Conservation (phyloP, 2,113 vertebrate species). For the Chionodraco myersi region DNA sequence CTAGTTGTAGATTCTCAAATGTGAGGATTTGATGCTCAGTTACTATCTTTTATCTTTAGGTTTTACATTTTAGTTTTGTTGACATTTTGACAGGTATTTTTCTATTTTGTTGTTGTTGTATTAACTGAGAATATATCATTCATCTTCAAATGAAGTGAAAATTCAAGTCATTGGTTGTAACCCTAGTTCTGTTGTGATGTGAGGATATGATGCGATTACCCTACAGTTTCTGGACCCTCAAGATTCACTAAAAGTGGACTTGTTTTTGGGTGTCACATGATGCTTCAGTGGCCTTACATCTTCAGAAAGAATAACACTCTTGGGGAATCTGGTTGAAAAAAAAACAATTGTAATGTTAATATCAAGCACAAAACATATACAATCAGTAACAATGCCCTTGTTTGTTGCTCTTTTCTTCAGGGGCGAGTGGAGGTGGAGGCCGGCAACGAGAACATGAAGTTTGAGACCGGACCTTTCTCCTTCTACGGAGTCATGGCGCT, state of each 20-base stretch:
- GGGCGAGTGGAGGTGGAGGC: conserved; percentile 97
- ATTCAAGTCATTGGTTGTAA: too few relatives aligned
- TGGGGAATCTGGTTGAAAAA: neutral
- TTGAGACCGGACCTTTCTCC: conserved; percentile 95
- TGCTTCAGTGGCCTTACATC: neutral
- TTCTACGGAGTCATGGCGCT: conserved; percentile 95
- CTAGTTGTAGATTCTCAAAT: neutral
- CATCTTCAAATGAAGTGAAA: neutral
- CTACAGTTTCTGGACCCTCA: neutral
- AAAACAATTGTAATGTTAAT: too few relatives aligned
- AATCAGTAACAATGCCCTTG: too few relatives aligned
- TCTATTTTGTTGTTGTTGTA: too few relatives aligned
- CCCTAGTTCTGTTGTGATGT: too few relatives aligned
- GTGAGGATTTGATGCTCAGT: neutral
- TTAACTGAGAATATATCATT: neutral
- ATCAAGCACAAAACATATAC: neutral
- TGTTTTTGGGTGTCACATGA: neutral
- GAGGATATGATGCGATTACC: rapidly evolving
- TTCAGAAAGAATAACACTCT: neutral
- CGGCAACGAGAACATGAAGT: conserved; percentile 98
- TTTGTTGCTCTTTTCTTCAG: conserved; percentile 70
- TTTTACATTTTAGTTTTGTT: neutral
- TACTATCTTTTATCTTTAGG: too few relatives aligned
- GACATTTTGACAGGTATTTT: too few relatives aligned
- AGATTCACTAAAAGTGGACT: neutral